A percentile compares a stretch with the other conserved stretches of the same genome.
phyloP scores from a whole-genome alignment of 2,113 vertebrate species.

The Brachirus orientalis region DNA sequence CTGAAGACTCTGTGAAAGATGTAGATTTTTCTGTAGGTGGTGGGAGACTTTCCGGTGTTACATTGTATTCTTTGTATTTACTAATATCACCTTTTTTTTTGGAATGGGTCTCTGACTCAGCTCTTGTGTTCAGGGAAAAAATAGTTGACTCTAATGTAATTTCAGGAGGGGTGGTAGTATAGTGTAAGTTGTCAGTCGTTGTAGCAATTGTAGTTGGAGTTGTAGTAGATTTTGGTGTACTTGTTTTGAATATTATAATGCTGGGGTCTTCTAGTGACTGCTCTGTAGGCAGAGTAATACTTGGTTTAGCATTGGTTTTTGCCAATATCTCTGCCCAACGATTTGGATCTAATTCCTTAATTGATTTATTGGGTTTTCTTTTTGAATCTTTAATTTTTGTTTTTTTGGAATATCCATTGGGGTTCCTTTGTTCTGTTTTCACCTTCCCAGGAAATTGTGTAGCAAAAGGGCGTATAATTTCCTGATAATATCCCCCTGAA shows the following conservation, averaged over 20 bases:
- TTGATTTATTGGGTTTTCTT: slow-evolving; percentile 76
- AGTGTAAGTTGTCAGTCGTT: slow-evolving; percentile 1
- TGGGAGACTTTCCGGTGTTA: slow-evolving; percentile 13
- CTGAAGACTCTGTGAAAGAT: slow-evolving; percentile 27
- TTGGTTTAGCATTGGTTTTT: slow-evolving; percentile 73
- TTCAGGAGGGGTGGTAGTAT: background rate
- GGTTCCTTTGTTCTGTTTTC: slow-evolving; percentile 47
- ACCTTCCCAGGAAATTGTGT: slow-evolving; percentile 66
- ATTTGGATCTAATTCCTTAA: slow-evolving; percentile 80
- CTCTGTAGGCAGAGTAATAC: slow-evolving; percentile 44
- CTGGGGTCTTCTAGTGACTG: slow-evolving; percentile 45
- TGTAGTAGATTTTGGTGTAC: slow-evolving; percentile 12
- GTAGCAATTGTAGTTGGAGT: slow-evolving; percentile 15
- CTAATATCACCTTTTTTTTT: background rate
- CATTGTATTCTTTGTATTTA: background rate
- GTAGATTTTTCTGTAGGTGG: slow-evolving; percentile 17
- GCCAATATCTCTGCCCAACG: slow-evolving; percentile 78
- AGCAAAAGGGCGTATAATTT: slow-evolving; percentile 62
- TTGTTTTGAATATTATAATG: slow-evolving; percentile 28
- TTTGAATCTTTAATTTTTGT: slow-evolving; percentile 68
- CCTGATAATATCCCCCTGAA: slow-evolving; percentile 76
- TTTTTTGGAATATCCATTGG: slow-evolving; percentile 53
- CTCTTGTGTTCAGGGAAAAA: background rate
- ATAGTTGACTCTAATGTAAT: background rate
- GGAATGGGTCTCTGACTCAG: background rate